Base-by-base conservation (phyloP, 2,797 vertebrate genomes). In the Buceros bicornis region DNA sequence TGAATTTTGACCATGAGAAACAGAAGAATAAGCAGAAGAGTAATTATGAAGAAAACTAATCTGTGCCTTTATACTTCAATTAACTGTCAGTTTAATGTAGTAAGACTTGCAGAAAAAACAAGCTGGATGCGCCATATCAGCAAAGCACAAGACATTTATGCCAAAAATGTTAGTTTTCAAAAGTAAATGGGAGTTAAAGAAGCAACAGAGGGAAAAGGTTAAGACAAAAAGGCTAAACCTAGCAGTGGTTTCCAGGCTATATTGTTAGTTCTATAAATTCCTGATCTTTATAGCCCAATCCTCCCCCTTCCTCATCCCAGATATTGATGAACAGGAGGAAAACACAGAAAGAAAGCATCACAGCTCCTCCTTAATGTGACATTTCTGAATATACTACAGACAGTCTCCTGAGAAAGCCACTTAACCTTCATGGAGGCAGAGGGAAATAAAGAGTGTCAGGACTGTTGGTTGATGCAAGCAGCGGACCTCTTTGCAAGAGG, bases 171-270 rank as follows among this genome's bases (percentile, higher is more conserved):
- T 56, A 19, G 20, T 53, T 95, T 90, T 76, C 37, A 77, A 65
- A 90, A 35, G 24, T 58, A 89, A 84, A 62, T 8, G 60, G 7
- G 20, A 70, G 31, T 65, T 86, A 90, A 91, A n/a, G 58, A 93
- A 89, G 10, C 11, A 87, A 89, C 13, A 31, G 7, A 65, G 8
- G 60, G 85, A 82, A 76, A 80, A 71, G 13, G 37, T 33, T 65
- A 91, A 82, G 35, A 79, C 82, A 70, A 93, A 95, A 89, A 80
- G n/a, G 73, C 82, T 67, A 91, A 94, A 77, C 18, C 9, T 25
- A 77, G 13, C 3, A 42, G 14, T 16, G 25, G 22, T 37, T 93
- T 77, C 43, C 64, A 80, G 14, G 11, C 50, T 77, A 8, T 29
- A 37, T 16, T 26, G 33, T 16, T 19, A 67, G 20, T 47, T 82